These are phyloP conservation scores for Daktulosphaira vitifoliae DNA, from an alignment of 1,140 invertebrate species.

Conservation along the genomic window DNA sequence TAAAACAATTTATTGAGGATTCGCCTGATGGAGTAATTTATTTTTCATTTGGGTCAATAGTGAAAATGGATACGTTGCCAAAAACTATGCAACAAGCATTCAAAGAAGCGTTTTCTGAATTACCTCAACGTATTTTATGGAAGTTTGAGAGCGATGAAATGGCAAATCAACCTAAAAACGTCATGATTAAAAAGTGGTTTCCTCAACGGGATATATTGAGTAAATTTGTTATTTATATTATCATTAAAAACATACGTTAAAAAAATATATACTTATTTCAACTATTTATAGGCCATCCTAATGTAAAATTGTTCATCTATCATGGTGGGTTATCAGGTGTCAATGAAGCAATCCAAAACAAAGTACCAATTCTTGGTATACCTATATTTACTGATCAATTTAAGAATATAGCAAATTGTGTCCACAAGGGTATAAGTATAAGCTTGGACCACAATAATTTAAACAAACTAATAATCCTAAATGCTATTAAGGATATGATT, in stretches of 20 bases:
- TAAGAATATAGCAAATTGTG: slow-evolving; percentile 16
- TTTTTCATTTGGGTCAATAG: slow-evolving; percentile 52
- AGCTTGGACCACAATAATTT: too few species aligned
- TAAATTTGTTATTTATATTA: too few species aligned
- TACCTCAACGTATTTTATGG: slow-evolving; percentile 51
- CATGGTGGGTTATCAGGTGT: slow-evolving; percentile 54
- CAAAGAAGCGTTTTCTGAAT: slow-evolving; percentile 44
- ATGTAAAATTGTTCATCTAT: slow-evolving; percentile 52
- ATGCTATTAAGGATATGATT: too few species aligned
- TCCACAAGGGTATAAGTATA: too few species aligned
- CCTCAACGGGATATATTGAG: slow-evolving; percentile 44
- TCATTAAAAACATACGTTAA: too few species aligned
- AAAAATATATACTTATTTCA: too few species aligned
- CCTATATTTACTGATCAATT: slow-evolving; percentile 53
- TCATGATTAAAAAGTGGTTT: slow-evolving; percentile 44
- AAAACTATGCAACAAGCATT: slow-evolving; percentile 42
- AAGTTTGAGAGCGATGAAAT: slow-evolving; percentile 49
- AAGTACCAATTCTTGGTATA: slow-evolving; percentile 52
- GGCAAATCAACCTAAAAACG: slow-evolving; percentile 46
- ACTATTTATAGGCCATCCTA: slow-evolving; percentile 44
- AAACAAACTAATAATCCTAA: too few species aligned
- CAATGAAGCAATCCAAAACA: slow-evolving; percentile 50
- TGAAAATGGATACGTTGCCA: slow-evolving; percentile 43
- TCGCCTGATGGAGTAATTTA: slow-evolving; percentile 51
- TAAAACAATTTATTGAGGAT: slow-evolving; percentile 51